Evolutionary conservation across 2,113 vertebrate genomes (phyloP).

Genomic region (Atractosteus spatula): DNA sequence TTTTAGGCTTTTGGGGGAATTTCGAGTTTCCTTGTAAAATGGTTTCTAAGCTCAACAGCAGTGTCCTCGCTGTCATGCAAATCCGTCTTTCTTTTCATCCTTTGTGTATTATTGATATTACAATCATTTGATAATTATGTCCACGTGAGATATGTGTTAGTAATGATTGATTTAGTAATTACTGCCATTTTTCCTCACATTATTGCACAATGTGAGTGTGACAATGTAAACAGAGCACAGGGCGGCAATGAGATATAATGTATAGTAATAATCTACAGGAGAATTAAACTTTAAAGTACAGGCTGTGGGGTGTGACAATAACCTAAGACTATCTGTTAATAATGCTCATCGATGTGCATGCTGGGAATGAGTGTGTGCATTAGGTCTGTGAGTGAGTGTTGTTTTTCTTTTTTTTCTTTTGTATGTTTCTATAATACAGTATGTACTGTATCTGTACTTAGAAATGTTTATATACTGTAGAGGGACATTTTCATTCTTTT

Average conservation of each 20-base stretch:
- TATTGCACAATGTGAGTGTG: slow-evolving; percentile 45
- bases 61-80: no score
- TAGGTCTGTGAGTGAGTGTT: no score
- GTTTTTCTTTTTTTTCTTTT: no score
- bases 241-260: slow-evolving; percentile 50
- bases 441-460: no score
- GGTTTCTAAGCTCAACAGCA: no score
- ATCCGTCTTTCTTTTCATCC: not conserved
- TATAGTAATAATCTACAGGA: not conserved
- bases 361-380: not conserved
- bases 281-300: slow-evolving; percentile 19
- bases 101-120: slow-evolving; percentile 55
- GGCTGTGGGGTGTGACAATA: slow-evolving; percentile 54
- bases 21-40: no score
- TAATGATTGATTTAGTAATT: slow-evolving; percentile 59
- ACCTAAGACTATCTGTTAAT: slow-evolving; percentile 53
- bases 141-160: slow-evolving; percentile 62
- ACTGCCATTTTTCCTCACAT: slow-evolving; percentile 40
- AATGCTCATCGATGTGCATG: not conserved
- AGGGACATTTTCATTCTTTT: no score
- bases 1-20: no score
- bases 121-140: slow-evolving; percentile 64
- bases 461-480: no score
- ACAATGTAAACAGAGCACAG: slow-evolving; percentile 16
- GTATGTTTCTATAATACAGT: no score